A percentile compares a stretch with the other conserved stretches of the same genome.
Conservation (phyloP, 2,113 vertebrate species). For the Erinaceus europaeus region DNA sequence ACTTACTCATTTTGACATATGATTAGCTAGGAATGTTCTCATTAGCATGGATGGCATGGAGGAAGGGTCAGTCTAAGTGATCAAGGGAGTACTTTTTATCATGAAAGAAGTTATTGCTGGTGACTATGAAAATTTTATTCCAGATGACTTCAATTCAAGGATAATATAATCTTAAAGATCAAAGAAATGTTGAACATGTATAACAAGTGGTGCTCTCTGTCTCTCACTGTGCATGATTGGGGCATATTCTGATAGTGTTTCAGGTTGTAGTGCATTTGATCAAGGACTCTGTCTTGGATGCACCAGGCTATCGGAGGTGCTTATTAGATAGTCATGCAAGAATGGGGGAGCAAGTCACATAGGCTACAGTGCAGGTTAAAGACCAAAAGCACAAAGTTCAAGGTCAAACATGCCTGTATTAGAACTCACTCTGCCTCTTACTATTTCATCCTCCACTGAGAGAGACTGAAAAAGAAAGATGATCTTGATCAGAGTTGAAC, state of each 20-base stretch:
- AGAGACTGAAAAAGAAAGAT: not conserved
- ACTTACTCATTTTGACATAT: slow-evolving; percentile 41
- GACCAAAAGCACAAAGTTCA: not conserved
- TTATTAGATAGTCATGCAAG: not conserved
- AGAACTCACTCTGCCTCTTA: not conserved
- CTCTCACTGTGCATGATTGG: not conserved
- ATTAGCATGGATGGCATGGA: slow-evolving; percentile 23
- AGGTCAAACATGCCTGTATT: not conserved
- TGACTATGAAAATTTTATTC: slow-evolving; percentile 49
- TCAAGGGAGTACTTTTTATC: slow-evolving; percentile 50
- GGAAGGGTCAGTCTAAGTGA: slow-evolving; percentile 56
- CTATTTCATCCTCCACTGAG: not conserved
- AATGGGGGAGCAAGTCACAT: not conserved
- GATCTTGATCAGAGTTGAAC: not conserved
- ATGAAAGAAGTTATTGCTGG: slow-evolving; percentile 33
- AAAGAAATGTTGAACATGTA: slow-evolving; percentile 27
- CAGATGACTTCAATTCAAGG: slow-evolving; percentile 17
- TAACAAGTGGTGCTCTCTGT: not conserved
- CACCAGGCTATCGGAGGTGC: not conserved
- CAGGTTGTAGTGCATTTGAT: not conserved
- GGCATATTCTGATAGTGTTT: not conserved
- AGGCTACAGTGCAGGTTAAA: not conserved
- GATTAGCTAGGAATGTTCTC: slow-evolving; percentile 36
- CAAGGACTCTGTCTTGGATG: not conserved
- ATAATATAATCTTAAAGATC: slow-evolving; percentile 59